Conservation (phyloP, 2,888 invertebrate genomes). For the Cylindroiulus punctatus region DNA sequence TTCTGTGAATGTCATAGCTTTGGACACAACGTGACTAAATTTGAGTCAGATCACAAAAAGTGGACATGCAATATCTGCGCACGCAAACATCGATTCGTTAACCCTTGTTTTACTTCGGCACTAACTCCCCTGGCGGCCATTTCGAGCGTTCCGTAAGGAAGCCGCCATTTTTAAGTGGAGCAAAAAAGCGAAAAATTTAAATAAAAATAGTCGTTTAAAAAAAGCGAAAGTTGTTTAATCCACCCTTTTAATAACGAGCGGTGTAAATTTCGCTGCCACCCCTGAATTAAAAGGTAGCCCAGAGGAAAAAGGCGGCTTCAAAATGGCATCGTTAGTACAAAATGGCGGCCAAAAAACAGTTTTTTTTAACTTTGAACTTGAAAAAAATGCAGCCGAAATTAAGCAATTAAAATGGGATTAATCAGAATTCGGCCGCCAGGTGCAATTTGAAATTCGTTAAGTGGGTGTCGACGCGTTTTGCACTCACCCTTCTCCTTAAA, state of each 20-base stretch:
- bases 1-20: no score
- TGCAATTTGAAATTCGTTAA: background rate
- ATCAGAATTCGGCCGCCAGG: background rate
- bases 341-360: no score
- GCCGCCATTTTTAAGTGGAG: no score
- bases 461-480: background rate
- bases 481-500: background rate
- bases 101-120: no score
- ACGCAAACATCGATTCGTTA: no score
- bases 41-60: no score
- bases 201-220: background rate
- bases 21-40: no score
- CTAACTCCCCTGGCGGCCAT: no score
- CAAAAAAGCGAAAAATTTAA: background rate
- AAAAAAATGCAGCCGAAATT: background rate
- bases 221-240: background rate
- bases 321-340: background rate
- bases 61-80: no score
- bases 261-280: background rate
- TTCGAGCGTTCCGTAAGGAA: no score
- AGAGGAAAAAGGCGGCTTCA: background rate
- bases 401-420: conserved; percentile 18
- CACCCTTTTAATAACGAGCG: background rate
- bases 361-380: no score
- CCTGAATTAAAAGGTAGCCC: background rate